A percentile compares a stretch with the other conserved stretches of the same genome.
phyloP scores from a whole-genome alignment of 2,888 invertebrate species.

The Tipula vernalis region DNA sequence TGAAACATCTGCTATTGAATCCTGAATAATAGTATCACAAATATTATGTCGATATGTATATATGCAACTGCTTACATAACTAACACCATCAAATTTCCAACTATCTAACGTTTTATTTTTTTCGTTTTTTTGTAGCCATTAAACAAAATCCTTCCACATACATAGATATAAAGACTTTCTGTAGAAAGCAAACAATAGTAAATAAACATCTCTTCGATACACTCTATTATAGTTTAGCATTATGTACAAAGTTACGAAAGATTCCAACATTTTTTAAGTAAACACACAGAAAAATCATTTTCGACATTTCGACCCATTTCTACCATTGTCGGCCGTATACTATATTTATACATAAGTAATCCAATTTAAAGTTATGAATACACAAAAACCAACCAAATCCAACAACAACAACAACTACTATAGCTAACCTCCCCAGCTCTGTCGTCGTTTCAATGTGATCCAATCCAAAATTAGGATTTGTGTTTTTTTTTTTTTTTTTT shows the following conservation, averaged over 20 bases:
- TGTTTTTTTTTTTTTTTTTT: background rate
- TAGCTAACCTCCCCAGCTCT: background rate
- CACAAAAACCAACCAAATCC: background rate
- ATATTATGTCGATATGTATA: background rate
- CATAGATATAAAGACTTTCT: background rate
- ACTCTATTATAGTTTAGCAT: background rate
- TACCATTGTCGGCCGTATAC: background rate
- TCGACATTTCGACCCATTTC: background rate
- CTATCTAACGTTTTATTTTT: background rate
- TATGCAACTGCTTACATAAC: background rate
- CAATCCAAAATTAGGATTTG: background rate
- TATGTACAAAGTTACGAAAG: background rate
- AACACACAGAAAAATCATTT: background rate
- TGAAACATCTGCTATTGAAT: background rate
- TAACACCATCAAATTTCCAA: background rate
- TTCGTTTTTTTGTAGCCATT: background rate
- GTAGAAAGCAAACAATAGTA: background rate
- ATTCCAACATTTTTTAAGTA: background rate
- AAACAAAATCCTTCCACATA: background rate
- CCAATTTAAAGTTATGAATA: background rate
- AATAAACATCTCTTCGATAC: background rate
- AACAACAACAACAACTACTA: background rate
- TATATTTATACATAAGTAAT: background rate
- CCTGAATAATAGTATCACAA: background rate
- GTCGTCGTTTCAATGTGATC: background rate